A percentile compares a stretch with the other conserved stretches of the same genome.
phyloP scores from a whole-genome alignment of 2,888 invertebrate genomes.

The Lycia hirtaria region DNA sequence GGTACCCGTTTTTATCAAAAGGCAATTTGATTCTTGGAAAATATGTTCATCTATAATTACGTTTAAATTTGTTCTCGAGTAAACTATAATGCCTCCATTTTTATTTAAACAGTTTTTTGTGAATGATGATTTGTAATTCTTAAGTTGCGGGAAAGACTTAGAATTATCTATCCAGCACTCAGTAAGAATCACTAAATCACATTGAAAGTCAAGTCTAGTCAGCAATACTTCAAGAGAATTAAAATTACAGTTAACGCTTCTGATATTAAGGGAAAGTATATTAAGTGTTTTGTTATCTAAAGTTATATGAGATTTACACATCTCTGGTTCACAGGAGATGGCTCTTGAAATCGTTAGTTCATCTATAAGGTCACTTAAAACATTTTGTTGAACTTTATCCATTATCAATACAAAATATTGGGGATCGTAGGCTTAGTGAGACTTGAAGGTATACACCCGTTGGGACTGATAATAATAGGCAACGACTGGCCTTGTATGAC shows the following conservation, averaged over 20 bases:
- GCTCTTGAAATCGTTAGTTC: background rate
- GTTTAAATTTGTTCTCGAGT: no score
- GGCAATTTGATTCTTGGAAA: background rate
- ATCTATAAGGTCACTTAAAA: background rate
- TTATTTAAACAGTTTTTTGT: background rate
- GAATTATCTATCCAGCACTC: background rate
- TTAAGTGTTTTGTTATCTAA: background rate
- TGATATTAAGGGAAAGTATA: background rate
- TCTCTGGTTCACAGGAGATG: background rate
- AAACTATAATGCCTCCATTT: constrained; percentile 1
- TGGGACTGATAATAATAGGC: no score
- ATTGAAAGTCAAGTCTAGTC: background rate
- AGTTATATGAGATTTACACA: background rate
- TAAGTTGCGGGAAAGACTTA: background rate
- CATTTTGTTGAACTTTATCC: background rate
- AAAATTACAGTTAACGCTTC: background rate
- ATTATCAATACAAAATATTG: background rate
- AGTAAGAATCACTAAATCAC: no score
- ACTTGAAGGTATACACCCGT: background rate
- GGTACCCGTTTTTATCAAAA: background rate
- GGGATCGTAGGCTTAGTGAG: background rate
- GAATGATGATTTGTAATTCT: background rate
- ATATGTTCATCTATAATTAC: no score
- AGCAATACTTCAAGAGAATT: background rate
- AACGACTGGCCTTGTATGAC: no score